These are phyloP conservation scores for Margarornis squamiger DNA, from an alignment of 2,797 vertebrate genomes.

Conservation along the genomic window DNA sequence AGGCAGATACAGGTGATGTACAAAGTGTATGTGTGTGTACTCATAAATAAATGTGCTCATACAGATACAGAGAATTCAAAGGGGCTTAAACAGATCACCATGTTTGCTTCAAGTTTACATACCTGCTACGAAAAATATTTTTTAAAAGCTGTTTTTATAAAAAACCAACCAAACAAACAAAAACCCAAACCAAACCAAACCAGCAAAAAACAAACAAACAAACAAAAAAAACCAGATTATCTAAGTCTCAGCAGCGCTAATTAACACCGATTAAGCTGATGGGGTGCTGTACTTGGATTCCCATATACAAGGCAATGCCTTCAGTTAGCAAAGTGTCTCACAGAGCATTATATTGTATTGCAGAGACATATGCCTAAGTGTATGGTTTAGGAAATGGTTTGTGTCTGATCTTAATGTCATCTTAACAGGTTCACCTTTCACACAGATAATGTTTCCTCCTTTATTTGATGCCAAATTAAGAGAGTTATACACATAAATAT, in stretches of 20 bases:
- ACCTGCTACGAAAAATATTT: not conserved
- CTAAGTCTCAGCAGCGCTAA: not conserved
- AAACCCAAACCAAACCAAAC: not conserved
- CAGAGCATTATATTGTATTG: not conserved
- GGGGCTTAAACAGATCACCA: not conserved
- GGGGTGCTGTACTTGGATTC: not conserved
- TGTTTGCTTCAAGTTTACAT: not conserved
- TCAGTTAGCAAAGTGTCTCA: not conserved
- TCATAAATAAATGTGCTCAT: not conserved
- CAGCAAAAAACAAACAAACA: not conserved
- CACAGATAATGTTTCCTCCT: not conserved
- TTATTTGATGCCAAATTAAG: not conserved
- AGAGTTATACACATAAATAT: not conserved
- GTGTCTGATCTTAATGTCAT: not conserved
- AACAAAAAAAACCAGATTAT: not conserved
- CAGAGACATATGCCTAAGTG: not conserved
- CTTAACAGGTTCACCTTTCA: not conserved
- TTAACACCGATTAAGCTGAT: not conserved
- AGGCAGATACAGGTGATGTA: not conserved
- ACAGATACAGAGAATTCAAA: not conserved
- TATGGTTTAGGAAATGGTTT: not conserved
- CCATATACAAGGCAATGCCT: not conserved
- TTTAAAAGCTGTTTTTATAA: not conserved
- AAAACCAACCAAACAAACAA: not conserved
- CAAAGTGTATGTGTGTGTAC: not conserved